Evolutionary conservation across 2,797 vertebrate genomes (phyloP), one percentile per base, ranked within the genome.

Genomic region (Danio choprae): DNA sequence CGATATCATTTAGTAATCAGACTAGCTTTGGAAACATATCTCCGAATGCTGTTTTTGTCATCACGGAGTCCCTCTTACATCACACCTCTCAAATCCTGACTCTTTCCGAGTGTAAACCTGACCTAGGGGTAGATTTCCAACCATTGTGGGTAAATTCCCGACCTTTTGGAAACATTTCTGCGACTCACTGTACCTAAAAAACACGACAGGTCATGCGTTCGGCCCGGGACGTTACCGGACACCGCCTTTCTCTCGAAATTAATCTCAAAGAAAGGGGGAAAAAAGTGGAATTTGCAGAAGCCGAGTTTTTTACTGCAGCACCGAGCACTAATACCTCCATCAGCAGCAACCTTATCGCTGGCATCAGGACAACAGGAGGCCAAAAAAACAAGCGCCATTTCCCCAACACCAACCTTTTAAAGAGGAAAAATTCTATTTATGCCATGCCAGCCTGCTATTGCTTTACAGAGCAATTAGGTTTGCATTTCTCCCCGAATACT

Each of bases 391-490:
- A 79, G 81, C 77, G 56, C 79, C 83, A 86, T 81, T 86, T 84
- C 75, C 83, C 77, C 71, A 84, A 83, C 79, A 77, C 81, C 81
- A 83, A 73, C 83, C 83, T 84, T 84, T 84, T 79, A 81, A 80
- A 76, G 74, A 83, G 71, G 70, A 83, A 79, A 79, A 83, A 69
- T 81, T 79, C 68, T 69, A 84, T 82, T 84, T 64, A 86, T 84
- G 74, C 41, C 38, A 40, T 83, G 85, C 85, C 85, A 86, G 77
- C 51, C 44, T 15, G 53, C 84, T 80, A 83, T 84, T 82, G 76
- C 71, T 85, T 88, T 84, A 83, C 85, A 81, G 77, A 41, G 73
- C 80, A 82, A 84, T 81, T 75, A 81, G 83, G 79, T 77, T 88
- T 71, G 67, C 74, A 82, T 85, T 86, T 84, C 78, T 72, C 41